Percentiles rank a stretch among this genome's conserved stretches.
Evolutionary conservation across 1,140 invertebrate genomes (phyloP).

Genomic region (Homarus americanus): DNA sequence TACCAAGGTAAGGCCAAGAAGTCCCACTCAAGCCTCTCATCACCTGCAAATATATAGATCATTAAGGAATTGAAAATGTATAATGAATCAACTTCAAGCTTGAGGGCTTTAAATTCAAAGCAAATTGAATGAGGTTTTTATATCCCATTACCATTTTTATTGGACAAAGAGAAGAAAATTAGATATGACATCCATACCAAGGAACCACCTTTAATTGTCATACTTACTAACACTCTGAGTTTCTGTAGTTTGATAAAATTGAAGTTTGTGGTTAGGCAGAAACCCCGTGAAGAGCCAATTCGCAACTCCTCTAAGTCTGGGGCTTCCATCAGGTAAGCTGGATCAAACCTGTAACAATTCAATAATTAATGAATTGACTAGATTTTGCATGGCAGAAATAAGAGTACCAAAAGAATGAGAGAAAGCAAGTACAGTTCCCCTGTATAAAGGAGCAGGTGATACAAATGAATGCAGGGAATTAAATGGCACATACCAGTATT

Average conservation of each 20-base stretch:
- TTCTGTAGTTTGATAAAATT: slow-evolving; percentile 59
- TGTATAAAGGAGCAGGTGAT: no score
- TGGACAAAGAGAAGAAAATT: no score
- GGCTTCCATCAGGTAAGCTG: slow-evolving; percentile 55
- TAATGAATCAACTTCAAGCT: no score
- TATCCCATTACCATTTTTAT: no score
- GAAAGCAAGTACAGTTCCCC: background rate
- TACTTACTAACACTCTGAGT: slow-evolving; percentile 54
- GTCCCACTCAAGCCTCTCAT: slow-evolving; percentile 27
- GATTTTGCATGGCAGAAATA: no score
- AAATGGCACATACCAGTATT: background rate
- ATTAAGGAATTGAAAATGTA: no score
- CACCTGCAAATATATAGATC: slow-evolving; percentile 15
- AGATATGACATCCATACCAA: no score
- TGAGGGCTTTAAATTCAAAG: no score
- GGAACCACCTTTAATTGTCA: no score
- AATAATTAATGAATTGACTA: background rate
- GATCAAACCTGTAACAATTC: slow-evolving; percentile 50
- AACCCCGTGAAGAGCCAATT: slow-evolving; percentile 22
- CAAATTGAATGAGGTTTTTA: no score
- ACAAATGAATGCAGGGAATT: background rate
- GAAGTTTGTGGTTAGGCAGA: slow-evolving; percentile 53
- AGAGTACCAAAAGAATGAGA: background rate
- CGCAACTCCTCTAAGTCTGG: slow-evolving; percentile 32
- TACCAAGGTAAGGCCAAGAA: slow-evolving; percentile 54